These are phyloP conservation scores for Myoxocephalus aenaeus DNA, from an alignment of 2,797 vertebrate genomes.

Conservation along the genomic window DNA sequence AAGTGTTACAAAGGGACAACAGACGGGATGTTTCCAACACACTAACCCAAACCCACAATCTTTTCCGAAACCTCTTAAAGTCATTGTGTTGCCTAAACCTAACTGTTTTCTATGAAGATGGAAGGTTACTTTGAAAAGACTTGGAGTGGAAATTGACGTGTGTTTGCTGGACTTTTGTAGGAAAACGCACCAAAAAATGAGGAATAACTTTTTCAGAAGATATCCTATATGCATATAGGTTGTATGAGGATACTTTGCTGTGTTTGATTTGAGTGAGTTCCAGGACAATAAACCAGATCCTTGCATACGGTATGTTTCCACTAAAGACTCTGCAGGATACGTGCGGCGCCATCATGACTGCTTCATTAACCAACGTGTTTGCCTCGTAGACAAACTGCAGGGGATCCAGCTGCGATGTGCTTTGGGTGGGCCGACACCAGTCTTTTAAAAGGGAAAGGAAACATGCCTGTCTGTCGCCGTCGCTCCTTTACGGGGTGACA, in stretches of 20 bases:
- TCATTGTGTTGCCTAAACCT: not conserved
- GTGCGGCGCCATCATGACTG: constrained; percentile 36
- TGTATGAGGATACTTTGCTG: not conserved
- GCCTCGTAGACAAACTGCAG: constrained; percentile 38
- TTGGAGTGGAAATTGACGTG: not conserved
- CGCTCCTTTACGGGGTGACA: not conserved
- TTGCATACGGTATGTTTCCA: constrained; percentile 11
- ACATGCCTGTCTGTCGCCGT: constrained; percentile 3
- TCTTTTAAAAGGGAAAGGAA: constrained; percentile 28
- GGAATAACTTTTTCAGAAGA: too few relatives aligned
- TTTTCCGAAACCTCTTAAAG: too few relatives aligned
- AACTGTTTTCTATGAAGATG: not conserved
- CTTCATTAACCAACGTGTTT: constrained; percentile 44
- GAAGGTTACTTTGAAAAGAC: not conserved
- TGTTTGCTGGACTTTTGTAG: too few relatives aligned
- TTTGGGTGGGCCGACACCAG: constrained; percentile 22
- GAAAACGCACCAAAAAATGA: too few relatives aligned
- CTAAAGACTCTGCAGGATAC: constrained; percentile 26
- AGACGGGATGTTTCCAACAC: too few relatives aligned
- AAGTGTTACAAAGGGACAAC: too few relatives aligned
- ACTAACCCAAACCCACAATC: too few relatives aligned
- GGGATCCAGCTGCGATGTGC: constrained; percentile 37
- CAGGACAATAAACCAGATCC: not conserved
- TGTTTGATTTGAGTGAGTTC: not conserved
- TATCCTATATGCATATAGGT: too few relatives aligned